A percentile compares a stretch with the other conserved stretches of the same genome.
Conservation (phyloP, 2,113 vertebrate species). For the Periophthalmus modestus region DNA sequence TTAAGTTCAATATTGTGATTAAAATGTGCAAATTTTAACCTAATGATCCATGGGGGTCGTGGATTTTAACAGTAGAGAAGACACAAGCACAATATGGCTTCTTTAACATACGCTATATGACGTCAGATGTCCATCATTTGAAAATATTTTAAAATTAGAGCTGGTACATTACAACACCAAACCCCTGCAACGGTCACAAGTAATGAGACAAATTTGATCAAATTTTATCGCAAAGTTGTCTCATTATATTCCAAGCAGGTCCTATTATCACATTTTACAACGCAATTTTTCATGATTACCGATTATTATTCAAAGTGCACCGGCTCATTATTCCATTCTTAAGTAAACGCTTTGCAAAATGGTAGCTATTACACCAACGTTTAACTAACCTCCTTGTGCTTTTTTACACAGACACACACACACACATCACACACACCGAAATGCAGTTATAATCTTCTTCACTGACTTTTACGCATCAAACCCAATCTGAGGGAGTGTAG, state of each 20-base stretch:
- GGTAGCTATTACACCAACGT: neutral
- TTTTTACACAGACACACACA: neutral
- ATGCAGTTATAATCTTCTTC: conserved; percentile 48
- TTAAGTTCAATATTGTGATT: too few species aligned
- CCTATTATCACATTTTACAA: neutral
- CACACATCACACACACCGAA: conserved; percentile 13
- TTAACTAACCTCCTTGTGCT: conserved; percentile 18
- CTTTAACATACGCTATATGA: neutral
- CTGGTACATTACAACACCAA: neutral
- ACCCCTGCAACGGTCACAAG: neutral
- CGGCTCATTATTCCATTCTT: neutral
- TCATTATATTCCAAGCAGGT: neutral
- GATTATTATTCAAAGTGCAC: neutral
- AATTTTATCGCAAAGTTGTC: neutral
- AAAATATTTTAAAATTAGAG: neutral
- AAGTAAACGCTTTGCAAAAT: neutral
- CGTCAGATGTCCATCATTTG: neutral
- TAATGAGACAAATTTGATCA: neutral
- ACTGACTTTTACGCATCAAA: conserved; percentile 68
- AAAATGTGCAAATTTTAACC: too few species aligned
- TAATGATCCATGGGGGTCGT: too few species aligned
- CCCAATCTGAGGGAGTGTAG: conserved; percentile 28
- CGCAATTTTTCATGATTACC: neutral
- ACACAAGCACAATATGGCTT: too few species aligned
- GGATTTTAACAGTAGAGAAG: too few species aligned